These are phyloP conservation scores for Artemisiospiza belli DNA, from an alignment of 2,113 vertebrate genomes.

Conservation along the genomic window DNA sequence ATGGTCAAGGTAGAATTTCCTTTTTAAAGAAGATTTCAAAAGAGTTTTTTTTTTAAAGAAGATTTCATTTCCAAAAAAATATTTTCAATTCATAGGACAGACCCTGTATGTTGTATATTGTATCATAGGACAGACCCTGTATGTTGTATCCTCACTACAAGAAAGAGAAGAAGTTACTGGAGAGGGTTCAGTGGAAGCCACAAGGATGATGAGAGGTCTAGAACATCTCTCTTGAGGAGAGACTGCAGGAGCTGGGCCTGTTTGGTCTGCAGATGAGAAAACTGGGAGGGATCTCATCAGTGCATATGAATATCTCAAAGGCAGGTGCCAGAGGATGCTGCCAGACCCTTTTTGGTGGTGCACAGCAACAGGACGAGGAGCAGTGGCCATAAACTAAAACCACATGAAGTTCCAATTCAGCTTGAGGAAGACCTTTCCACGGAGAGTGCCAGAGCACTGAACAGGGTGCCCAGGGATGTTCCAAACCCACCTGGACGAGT, in stretches of 20 bases:
- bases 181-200: not conserved
- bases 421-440: not conserved
- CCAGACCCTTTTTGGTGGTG: not conserved
- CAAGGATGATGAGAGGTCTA: not conserved
- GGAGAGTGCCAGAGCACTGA: not conserved
- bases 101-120: rapidly evolving
- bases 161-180: not conserved
- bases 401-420: not conserved
- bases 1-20: not conserved
- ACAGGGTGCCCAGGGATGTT: not conserved
- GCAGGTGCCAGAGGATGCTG: not conserved
- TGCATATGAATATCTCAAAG: not conserved
- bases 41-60: not conserved
- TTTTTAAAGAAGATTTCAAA: not conserved
- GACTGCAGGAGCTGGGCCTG: not conserved
- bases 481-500: not conserved
- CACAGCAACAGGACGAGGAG: rapidly evolving
- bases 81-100: rapidly evolving
- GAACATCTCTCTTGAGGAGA: not conserved
- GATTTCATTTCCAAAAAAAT: not conserved
- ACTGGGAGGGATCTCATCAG: not conserved
- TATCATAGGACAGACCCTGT: rapidly evolving
- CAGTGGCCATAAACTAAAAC: not conserved
- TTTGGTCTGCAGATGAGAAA: too few species aligned
- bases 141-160: not conserved